phyloP scores from a whole-genome alignment of 2,797 vertebrate species.

The Euphonia xanthogaster region DNA sequence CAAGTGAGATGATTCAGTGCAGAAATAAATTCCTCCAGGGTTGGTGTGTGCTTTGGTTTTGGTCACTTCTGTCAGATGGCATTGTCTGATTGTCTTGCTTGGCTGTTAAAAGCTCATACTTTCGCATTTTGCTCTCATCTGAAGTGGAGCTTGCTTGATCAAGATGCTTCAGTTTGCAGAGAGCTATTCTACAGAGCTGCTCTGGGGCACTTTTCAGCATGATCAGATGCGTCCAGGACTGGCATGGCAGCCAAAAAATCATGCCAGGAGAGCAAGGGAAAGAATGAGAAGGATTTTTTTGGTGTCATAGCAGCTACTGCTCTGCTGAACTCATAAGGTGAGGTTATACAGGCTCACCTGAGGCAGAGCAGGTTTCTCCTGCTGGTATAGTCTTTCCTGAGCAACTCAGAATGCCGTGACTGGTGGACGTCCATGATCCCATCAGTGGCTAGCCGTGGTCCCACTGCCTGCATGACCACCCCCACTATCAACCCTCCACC shows the following conservation, averaged over 20 bases:
- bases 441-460: neutral
- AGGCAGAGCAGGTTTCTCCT: neutral
- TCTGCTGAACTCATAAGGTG: neutral
- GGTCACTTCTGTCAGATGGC: neutral
- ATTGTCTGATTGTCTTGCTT: neutral
- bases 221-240: neutral
- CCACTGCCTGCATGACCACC: neutral
- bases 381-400: neutral
- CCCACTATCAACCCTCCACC: neutral
- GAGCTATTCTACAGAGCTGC: neutral
- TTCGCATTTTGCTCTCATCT: neutral
- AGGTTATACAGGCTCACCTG: neutral
- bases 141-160: neutral
- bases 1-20: conserved; percentile 21
- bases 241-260: neutral
- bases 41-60: neutral
- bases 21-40: conserved; percentile 10
- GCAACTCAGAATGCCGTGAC: neutral
- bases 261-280: neutral
- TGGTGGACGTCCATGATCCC: neutral
- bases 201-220: neutral
- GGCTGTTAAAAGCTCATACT: neutral
- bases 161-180: neutral
- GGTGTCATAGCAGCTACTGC: neutral
- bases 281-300: neutral